A percentile compares a stretch with the other conserved stretches of the same genome.
phyloP scores from a whole-genome alignment of 2,888 invertebrate genomes.

The Dasysyrphus albostriatus region DNA sequence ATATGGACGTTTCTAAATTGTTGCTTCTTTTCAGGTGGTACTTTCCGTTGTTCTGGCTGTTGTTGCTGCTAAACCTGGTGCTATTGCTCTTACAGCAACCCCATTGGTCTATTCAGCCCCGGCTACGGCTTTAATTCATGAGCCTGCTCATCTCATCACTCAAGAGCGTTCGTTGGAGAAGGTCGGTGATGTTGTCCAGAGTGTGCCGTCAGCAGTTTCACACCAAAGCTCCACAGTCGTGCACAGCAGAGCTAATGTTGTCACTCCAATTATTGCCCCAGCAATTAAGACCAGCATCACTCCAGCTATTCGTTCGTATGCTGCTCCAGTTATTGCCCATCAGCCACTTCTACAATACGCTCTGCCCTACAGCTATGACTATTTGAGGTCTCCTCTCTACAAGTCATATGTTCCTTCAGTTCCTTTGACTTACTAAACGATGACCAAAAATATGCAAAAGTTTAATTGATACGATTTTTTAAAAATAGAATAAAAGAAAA shows the following conservation, averaged over 20 bases:
- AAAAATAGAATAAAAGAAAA: not conserved
- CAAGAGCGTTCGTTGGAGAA: slow-evolving; percentile 76
- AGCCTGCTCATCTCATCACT: slow-evolving; percentile 69
- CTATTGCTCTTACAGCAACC: slow-evolving; percentile 23
- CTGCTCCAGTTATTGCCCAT: slow-evolving; percentile 47
- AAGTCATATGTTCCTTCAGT: slow-evolving; percentile 41
- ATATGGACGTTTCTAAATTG: no score
- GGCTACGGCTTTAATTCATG: slow-evolving; percentile 52
- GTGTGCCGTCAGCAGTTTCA: slow-evolving; percentile 81
- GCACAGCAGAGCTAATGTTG: slow-evolving; percentile 81
- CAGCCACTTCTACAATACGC: slow-evolving; percentile 59
- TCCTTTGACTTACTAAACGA: slow-evolving; percentile 27
- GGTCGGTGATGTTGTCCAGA: slow-evolving; percentile 65
- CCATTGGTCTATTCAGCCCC: slow-evolving; percentile 52
- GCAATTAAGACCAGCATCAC: slow-evolving; percentile 67
- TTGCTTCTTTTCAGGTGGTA: slow-evolving; percentile 56
- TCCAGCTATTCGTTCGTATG: slow-evolving; percentile 60
- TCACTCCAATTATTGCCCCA: slow-evolving; percentile 76
- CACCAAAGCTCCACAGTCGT: slow-evolving; percentile 85
- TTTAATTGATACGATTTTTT: slow-evolving; percentile 51
- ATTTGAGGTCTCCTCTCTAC: slow-evolving; percentile 59
- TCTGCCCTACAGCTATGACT: slow-evolving; percentile 65
- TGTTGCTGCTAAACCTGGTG: slow-evolving; percentile 67
- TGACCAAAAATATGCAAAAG: slow-evolving; percentile 44
- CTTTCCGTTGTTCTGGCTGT: slow-evolving; percentile 70